These are phyloP conservation scores for Aramus guarauna DNA, from an alignment of 2,113 vertebrate genomes.

Conservation along the genomic window DNA sequence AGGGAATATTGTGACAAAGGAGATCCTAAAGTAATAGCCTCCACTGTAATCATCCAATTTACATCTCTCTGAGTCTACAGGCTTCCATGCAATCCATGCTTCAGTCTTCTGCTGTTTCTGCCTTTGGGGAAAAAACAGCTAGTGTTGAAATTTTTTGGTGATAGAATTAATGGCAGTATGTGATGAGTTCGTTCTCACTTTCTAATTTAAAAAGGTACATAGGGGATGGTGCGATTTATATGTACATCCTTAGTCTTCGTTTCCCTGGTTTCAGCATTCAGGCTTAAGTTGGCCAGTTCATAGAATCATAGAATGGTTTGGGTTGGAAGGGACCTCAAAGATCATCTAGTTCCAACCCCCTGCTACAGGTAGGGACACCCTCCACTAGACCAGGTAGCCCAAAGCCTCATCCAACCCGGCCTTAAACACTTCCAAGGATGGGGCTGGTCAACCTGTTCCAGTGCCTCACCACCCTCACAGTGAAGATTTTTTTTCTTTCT, in stretches of 20 bases:
- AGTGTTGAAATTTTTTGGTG: background rate
- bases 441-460: too few relatives aligned
- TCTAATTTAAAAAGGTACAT: background rate
- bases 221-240: background rate
- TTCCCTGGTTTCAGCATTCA: background rate
- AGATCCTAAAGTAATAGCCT: background rate
- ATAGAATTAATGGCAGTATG: background rate
- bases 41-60: background rate
- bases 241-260: background rate
- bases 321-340: too few relatives aligned
- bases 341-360: too few relatives aligned
- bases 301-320: too few relatives aligned
- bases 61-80: background rate
- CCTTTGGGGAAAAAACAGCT: background rate
- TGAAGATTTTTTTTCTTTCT: too few relatives aligned
- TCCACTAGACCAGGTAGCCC: too few relatives aligned
- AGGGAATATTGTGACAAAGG: background rate
- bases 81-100: background rate
- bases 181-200: background rate
- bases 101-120: background rate
- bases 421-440: too few relatives aligned
- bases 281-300: background rate
- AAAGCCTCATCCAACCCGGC: too few relatives aligned
- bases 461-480: too few relatives aligned
- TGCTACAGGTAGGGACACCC: too few relatives aligned